These are phyloP conservation scores for Trissolcus japonicus DNA, from an alignment of 2,888 invertebrate species.

Conservation along the genomic window DNA sequence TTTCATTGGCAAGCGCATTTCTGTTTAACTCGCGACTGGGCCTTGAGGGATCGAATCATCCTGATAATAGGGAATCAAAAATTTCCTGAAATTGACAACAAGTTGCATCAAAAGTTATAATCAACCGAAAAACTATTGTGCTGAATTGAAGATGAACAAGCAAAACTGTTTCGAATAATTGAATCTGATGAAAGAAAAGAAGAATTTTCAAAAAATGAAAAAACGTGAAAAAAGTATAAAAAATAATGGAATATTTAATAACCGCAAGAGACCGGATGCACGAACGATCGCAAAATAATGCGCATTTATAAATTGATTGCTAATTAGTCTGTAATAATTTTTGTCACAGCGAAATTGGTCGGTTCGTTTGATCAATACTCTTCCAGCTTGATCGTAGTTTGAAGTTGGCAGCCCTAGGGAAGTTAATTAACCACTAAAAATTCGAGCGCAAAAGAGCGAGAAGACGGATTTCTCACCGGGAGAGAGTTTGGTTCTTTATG, in stretches of 20 bases:
- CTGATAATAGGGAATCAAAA: background rate
- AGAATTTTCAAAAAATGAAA: no score
- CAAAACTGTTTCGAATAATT: background rate
- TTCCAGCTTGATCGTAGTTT: constrained; percentile 35
- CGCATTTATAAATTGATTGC: constrained; percentile 16
- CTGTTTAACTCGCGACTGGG: background rate
- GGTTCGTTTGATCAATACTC: constrained; percentile 51
- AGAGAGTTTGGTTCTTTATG: constrained; percentile 18
- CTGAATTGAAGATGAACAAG: background rate
- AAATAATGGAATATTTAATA: background rate
- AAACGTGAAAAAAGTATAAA: background rate
- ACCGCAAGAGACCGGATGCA: background rate
- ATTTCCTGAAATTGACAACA: background rate
- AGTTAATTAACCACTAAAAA: constrained; percentile 50
- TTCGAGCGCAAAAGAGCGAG: constrained; percentile 24
- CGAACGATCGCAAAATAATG: background rate
- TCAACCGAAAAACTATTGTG: no score
- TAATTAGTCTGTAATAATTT: constrained; percentile 46
- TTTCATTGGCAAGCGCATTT: constrained; percentile 31
- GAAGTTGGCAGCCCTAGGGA: constrained; percentile 44
- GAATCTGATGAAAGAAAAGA: no score
- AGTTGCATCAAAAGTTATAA: no score
- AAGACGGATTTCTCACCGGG: background rate
- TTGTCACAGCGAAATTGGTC: constrained; percentile 41
- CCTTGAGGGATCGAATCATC: background rate